Percentiles rank a stretch among this genome's conserved stretches.
Evolutionary conservation across 2,113 vertebrate species (phyloP).

Genomic region (Mormyrus iriodes): DNA sequence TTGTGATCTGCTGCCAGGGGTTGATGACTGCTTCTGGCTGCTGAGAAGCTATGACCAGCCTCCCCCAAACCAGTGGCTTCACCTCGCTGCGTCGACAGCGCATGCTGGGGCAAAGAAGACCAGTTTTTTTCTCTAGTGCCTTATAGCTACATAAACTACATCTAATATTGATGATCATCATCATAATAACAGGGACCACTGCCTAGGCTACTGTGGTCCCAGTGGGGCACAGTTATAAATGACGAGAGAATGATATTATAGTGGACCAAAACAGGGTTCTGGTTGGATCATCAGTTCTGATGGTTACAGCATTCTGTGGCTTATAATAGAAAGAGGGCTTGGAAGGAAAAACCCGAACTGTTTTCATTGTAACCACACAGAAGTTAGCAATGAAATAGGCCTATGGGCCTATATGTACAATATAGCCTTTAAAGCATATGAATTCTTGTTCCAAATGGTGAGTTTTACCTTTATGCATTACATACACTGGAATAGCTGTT

Average conservation of each 20-base stretch:
- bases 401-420: background rate
- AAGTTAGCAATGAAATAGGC: background rate
- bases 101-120: background rate
- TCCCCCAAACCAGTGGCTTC: slow-evolving; percentile 61
- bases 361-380: background rate
- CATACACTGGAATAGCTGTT: background rate
- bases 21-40: slow-evolving; percentile 44
- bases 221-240: background rate
- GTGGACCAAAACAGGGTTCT: background rate
- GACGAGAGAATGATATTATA: background rate
- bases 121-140: background rate
- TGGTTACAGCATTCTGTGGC: background rate
- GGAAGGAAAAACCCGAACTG: background rate
- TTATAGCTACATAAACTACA: background rate
- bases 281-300: background rate
- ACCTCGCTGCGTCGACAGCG: background rate
- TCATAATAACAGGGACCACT: background rate
- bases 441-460: background rate
- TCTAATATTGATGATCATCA: background rate
- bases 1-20: slow-evolving; percentile 70
- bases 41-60: slow-evolving; percentile 61
- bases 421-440: background rate
- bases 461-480: background rate
- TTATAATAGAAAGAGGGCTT: background rate
- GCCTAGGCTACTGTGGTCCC: background rate